Base-by-base conservation (phyloP, 1,140 invertebrate genomes). In the Heliconius eleuchia region DNA sequence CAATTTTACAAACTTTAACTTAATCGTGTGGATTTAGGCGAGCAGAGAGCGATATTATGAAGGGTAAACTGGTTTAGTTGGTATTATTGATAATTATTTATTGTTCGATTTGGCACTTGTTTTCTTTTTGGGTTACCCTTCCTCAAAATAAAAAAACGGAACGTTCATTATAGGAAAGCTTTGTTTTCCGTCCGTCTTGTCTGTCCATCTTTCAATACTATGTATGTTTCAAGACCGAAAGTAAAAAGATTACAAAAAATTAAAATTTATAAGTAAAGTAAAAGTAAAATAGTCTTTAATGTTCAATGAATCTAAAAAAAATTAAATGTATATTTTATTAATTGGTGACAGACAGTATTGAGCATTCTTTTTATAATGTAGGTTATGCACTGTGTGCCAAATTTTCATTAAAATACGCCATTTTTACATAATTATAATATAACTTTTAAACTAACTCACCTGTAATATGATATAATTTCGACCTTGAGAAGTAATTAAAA, bases 401-500 rank as follows among this genome's bases (percentile, higher is more conserved):
- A 66, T 66, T 46, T 66, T 16, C n/a, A 27, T 66, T 27, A 4
- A 16, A 57, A 57, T 8, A n/a, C 55, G 55, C 60, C 27, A 66
- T 66, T 66, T 66, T 66, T 66, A 66, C 27, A 30, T 16, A 57
- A 57, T 8, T 8, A 9, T 7, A 23, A 60, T 60, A 60, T 60
- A 60, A 60, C 23, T 60, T 27, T 60, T 27, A 60, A 27, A n/a
- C 18, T n/a, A 57, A 7, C 0, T 30, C 60, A 66, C 1, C 30
- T 13, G 27, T 13, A 16, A 13, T 30, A 30, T 66, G 60, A 66
- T 66, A 66, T 66, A 66, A 66, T 52, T 52, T 16, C 82, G 83
- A 82, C 85, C 85, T 86, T 86, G 85, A 79, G 71, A 79, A 78
- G 80, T 83, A 81, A 83, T 78, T 77, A 79, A 83, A 80, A 85